Evolutionary conservation across 2,888 invertebrate species (phyloP).

Genomic region (Drosophila acutilabella): DNA sequence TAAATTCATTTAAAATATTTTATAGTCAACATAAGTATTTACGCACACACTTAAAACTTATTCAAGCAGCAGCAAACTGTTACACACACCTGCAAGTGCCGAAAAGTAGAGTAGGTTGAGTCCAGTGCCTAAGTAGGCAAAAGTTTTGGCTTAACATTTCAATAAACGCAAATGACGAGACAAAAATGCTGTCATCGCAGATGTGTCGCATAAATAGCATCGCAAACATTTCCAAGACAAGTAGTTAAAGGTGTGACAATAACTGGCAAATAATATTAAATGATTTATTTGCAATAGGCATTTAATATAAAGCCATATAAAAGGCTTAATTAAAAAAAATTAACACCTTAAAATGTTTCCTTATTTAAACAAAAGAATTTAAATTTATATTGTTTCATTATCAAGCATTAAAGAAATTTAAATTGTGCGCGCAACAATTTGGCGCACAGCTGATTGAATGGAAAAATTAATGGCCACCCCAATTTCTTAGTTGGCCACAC

Average conservation of each 20-base stretch:
- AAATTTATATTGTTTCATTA: too few relatives aligned
- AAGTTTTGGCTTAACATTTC: constrained; percentile 23
- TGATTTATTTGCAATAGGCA: too few relatives aligned
- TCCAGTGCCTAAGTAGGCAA: background rate
- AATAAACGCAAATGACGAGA: constrained; percentile 32
- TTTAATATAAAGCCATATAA: too few relatives aligned
- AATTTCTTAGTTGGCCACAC: background rate
- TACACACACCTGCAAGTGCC: background rate
- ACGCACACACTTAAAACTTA: background rate
- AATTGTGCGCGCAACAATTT: too few relatives aligned
- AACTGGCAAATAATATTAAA: too few relatives aligned
- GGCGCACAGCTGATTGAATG: background rate
- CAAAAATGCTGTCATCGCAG: constrained; percentile 22
- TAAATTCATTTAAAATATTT: background rate
- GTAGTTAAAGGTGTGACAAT: background rate
- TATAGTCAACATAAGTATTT: background rate
- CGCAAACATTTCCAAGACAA: background rate
- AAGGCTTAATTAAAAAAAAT: too few relatives aligned
- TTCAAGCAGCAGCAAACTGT: background rate
- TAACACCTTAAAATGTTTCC: too few relatives aligned
- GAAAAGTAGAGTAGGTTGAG: background rate
- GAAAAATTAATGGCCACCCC: background rate
- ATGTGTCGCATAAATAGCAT: constrained; percentile 8
- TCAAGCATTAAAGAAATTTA: background rate
- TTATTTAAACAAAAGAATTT: too few relatives aligned